phyloP scores from a whole-genome alignment of 2,113 vertebrate genomes.

The Tachysurus vachellii region DNA sequence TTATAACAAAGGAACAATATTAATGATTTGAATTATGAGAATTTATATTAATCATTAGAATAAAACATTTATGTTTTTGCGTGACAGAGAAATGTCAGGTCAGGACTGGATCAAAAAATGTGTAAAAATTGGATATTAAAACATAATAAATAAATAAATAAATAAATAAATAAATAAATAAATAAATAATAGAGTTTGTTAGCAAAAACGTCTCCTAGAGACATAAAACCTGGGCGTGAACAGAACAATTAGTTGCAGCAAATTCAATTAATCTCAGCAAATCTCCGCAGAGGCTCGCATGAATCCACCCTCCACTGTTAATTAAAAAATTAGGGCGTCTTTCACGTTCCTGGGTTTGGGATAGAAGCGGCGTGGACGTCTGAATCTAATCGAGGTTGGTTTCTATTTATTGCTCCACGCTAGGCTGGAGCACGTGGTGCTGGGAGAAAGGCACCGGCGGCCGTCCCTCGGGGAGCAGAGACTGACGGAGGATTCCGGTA shows the following conservation, averaged over 20 bases:
- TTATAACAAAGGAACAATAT: neutral
- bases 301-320: slow-evolving; percentile 66
- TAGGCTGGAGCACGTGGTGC: slow-evolving; percentile 46
- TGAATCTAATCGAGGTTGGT: slow-evolving; percentile 50
- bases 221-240: slow-evolving; percentile 72
- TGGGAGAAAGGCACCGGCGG: slow-evolving; percentile 28
- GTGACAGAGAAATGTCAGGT: neutral
- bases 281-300: slow-evolving; percentile 74
- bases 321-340: slow-evolving; percentile 73
- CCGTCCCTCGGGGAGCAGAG: slow-evolving; percentile 37
- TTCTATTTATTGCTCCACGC: slow-evolving; percentile 63
- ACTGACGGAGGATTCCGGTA: slow-evolving; percentile 63
- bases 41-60: too few species aligned
- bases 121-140: neutral
- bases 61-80: neutral
- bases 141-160: slow-evolving; percentile 29
- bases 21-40: too few species aligned
- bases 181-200: slow-evolving; percentile 47
- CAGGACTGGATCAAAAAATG: neutral
- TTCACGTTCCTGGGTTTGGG: slow-evolving; percentile 59
- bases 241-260: slow-evolving; percentile 71
- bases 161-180: slow-evolving; percentile 46
- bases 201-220: slow-evolving; percentile 52
- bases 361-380: slow-evolving; percentile 65
- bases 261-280: slow-evolving; percentile 82